phyloP scores from a whole-genome alignment of 2,888 invertebrate species.

The Boloria euphrosyne region DNA sequence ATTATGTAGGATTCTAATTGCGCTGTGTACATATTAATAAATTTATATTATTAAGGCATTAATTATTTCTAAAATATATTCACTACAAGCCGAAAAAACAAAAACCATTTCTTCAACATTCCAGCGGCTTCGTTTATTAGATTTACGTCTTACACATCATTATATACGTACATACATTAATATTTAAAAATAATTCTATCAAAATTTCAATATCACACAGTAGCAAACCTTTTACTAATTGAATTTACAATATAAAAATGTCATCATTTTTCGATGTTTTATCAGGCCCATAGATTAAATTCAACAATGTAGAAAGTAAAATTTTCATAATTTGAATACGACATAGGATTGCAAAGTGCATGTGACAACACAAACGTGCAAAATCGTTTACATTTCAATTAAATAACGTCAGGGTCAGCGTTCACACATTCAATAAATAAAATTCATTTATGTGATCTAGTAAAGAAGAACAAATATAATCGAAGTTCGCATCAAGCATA shows the following conservation, averaged over 20 bases:
- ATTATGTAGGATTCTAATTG: neutral
- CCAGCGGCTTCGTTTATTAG: conserved; percentile 6
- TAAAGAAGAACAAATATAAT: conserved; percentile 30
- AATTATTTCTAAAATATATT: conserved; percentile 3
- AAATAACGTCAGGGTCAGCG: neutral
- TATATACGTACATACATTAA: neutral
- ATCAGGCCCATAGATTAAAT: too few relatives aligned
- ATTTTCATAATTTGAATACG: neutral
- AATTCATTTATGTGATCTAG: conserved; percentile 18
- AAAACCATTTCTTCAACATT: conserved; percentile 1
- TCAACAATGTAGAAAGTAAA: neutral
- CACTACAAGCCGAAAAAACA: neutral
- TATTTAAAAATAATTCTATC: conserved; percentile 4
- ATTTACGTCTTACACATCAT: neutral
- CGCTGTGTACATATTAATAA: neutral
- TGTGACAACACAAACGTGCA: conserved; percentile 28
- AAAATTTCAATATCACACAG: conserved; percentile 19
- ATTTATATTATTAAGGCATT: neutral
- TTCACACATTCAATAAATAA: conserved; percentile 12
- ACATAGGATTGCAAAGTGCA: conserved; percentile 12
- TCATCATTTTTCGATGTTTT: too few relatives aligned
- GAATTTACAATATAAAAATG: neutral
- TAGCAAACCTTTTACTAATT: conserved; percentile 8
- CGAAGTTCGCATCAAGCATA: neutral
- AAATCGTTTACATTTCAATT: conserved; percentile 17